Base-by-base conservation (phyloP, 2,113 vertebrate genomes). In the Recurvirostra avosetta region DNA sequence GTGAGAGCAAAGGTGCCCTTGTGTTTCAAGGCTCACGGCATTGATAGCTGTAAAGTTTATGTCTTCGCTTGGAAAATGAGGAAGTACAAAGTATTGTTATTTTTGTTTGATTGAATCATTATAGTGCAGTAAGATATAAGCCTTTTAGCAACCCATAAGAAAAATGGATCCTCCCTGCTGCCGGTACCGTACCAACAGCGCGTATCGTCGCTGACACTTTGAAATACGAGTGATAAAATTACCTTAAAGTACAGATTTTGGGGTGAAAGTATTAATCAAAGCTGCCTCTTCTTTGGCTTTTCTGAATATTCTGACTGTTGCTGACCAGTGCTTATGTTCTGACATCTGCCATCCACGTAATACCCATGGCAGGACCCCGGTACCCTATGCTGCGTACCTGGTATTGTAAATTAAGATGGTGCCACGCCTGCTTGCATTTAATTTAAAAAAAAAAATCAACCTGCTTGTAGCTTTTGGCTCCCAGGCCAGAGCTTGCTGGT, bases 311-410 rank as follows among this genome's bases (percentile, higher is more conserved):
- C 25, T 40, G 36, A 7, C 29, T 3, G 0, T 19, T 21, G 26
- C 38, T 58, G 52, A 36, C 10, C 50, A 8, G 38, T 9, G 55
- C 32, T 45, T 30, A 7, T 30, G 40, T 25, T 40, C 74, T 62
- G 68, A 19, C 29, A 1, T 1, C 32, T 41, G 75, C 82, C 70
- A 5, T 13, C 25, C 62, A 5, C 0, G 0, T 8, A 14, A 17
- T 5, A 5, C 34, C n/a, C 56, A 1, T 9, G 62, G 55, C 74
- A 53, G 58, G 38, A 40, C 50, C 36, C 49, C 5, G 1, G 2
- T 6, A 71, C 59, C n/a, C 66, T 9, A 1, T 15, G 52, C 53
- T 32, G 25, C 2, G 0, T 34, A 6, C 8, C 29, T 6, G 7
- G 22, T 5, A 8, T 10, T 9, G 8, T 26, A 26, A 43, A 50